A percentile compares a stretch with the other conserved stretches of the same genome.
Evolutionary conservation across 1,140 invertebrate genomes (phyloP).

Genomic region (Uloborus diversus): DNA sequence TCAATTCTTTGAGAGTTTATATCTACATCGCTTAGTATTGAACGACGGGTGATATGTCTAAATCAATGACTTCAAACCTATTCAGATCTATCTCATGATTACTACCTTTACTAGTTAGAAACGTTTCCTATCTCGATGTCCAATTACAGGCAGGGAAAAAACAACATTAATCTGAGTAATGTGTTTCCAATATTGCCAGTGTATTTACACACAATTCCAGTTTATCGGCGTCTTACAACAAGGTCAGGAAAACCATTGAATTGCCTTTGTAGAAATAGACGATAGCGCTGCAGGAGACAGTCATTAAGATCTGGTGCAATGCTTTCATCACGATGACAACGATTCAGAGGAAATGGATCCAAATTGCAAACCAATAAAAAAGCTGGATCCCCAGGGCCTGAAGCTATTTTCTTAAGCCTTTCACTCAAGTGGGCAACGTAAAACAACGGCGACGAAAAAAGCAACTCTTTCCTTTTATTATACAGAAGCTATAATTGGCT

Average conservation of each 20-base stretch:
- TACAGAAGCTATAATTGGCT: no score
- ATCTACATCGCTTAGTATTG: no score
- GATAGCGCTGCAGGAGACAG: background rate
- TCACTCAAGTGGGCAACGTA: constrained; percentile 11
- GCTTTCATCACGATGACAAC: constrained; percentile 32
- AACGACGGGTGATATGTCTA: no score
- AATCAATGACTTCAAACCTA: no score
- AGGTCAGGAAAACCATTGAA: background rate
- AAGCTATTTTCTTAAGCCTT: constrained; percentile 38
- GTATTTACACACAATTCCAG: constrained; percentile 25
- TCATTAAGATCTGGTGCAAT: constrained; percentile 30
- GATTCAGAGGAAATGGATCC: constrained; percentile 12
- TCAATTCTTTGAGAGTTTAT: no score
- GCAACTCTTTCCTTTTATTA: no score
- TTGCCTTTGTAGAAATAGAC: constrained; percentile 11
- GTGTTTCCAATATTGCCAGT: constrained; percentile 17
- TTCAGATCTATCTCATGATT: no score
- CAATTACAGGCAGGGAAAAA: background rate
- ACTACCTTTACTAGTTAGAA: no score
- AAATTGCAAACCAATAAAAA: constrained; percentile 31
- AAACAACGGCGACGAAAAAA: no score
- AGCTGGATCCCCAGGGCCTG: background rate
- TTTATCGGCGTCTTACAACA: constrained; percentile 4
- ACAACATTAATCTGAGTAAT: constrained; percentile 19
- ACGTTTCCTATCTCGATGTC: background rate